A percentile compares a stretch with the other conserved stretches of the same genome.
Conservation (phyloP, 2,113 vertebrate genomes). For the Xenopus borealis region DNA sequence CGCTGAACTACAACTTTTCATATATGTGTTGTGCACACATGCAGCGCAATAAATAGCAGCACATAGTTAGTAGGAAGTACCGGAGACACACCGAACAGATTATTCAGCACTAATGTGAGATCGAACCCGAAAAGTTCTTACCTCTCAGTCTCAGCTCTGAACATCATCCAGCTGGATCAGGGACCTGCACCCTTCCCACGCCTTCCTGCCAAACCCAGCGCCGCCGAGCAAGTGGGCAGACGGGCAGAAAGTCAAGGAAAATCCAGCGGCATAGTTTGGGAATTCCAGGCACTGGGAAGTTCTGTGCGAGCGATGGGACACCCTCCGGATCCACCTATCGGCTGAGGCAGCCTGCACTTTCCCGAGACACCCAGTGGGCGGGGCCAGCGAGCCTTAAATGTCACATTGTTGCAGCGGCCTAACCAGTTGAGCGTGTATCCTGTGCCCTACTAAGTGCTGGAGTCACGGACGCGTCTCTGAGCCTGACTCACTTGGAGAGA, state of each 20-base stretch:
- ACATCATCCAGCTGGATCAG: not conserved
- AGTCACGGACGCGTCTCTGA: not conserved
- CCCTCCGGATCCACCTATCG: slow-evolving; percentile 29
- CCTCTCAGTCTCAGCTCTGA: not conserved
- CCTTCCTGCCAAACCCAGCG: too few relatives aligned
- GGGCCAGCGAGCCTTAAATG: slow-evolving; percentile 15
- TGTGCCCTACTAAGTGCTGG: not conserved
- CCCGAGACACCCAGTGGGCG: not conserved
- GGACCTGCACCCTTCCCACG: too few relatives aligned
- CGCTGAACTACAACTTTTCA: too few relatives aligned
- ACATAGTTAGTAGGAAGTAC: too few relatives aligned
- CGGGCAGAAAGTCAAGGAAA: not conserved
- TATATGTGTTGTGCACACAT: too few relatives aligned
- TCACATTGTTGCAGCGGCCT: slow-evolving; percentile 35
- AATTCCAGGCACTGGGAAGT: slow-evolving; percentile 18
- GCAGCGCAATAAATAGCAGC: too few relatives aligned
- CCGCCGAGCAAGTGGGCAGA: not conserved
- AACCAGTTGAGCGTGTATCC: slow-evolving; percentile 29
- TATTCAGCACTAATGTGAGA: too few relatives aligned
- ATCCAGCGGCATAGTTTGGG: not conserved
- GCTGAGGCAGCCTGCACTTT: slow-evolving; percentile 2
- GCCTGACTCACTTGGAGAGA: slow-evolving; percentile 28
- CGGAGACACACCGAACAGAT: too few relatives aligned
- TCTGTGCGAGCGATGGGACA: slow-evolving; percentile 1
- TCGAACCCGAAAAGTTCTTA: slow-evolving; percentile 13